Base-by-base conservation (phyloP, 2,797 vertebrate species). In the Leptatherina wallacei region DNA sequence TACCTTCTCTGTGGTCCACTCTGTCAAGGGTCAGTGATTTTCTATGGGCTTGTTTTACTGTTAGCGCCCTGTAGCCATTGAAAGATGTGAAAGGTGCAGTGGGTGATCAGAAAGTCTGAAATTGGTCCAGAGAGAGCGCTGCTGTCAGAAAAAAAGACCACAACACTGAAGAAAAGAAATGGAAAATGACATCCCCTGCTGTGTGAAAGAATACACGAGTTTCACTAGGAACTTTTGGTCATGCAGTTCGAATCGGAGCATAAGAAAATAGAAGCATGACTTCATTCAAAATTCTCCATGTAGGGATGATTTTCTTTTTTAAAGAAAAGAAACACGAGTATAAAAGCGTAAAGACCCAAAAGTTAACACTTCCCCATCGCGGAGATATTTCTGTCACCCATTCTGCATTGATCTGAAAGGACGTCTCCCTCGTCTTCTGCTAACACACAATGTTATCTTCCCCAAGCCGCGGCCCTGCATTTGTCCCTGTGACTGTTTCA, bases 41-140 rank as follows among this genome's bases (percentile, higher is more conserved):
- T 85, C 79, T 79, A 52, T 69, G 67, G 77, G 82, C 77, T 83
- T 72, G 58, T 82, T 85, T 84, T 79, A 71, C 68, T 71, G 86
- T 88, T 83, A 77, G 85, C 76, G 33, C 77, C 61, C 75, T 73
- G 78, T 56, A 77, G 85, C 88, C 62, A 70, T 11, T 85, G 88
- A 90, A 71, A 84, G 75, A 89, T 84, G 82, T 81, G 78, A 80
- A 54, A 33, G 70, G 72, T 86, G 85, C 78, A 22, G 69, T 63
- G 82, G 87, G 79, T 86, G 89, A 92, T 89, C 84, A 81, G 80
- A 84, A 85, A 86, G 75, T 82, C 90, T 85, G 83, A 89, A 88
- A 90, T 90, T 91, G 91, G 85, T 76, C 89, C 84, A 1, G 83
- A 68, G 89, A 91, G 86, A 91, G 80, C 74, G 11, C 36, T 44